These are phyloP conservation scores for Oscheius sp. DNA, from an alignment of 2,888 invertebrate genomes.

Conservation along the genomic window DNA sequence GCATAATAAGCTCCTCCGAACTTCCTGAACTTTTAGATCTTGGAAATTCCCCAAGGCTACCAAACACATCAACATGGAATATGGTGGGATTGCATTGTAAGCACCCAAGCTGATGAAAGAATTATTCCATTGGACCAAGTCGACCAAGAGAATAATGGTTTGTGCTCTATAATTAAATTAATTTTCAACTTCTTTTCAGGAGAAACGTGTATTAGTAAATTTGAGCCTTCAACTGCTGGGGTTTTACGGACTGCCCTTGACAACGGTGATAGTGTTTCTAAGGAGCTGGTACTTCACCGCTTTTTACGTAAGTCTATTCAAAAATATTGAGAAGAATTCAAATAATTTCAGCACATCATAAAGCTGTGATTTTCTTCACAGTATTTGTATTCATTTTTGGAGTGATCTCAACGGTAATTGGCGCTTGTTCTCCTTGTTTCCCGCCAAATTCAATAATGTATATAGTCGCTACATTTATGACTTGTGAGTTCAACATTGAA, in stretches of 20 bases:
- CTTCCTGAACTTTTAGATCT: slow-evolving; percentile 32
- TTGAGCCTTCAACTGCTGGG: slow-evolving; percentile 44
- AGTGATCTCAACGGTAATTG: slow-evolving; percentile 45
- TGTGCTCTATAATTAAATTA: neutral
- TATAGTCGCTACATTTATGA: slow-evolving; percentile 58
- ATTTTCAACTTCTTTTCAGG: slow-evolving; percentile 18
- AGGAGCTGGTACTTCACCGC: slow-evolving; percentile 48
- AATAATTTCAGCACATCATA: slow-evolving; percentile 55
- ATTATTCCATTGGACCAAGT: slow-evolving; percentile 43
- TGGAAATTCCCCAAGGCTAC: slow-evolving; percentile 45
- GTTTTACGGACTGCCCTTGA: slow-evolving; percentile 44
- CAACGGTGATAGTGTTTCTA: slow-evolving; percentile 37
- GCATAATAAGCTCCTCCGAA: neutral
- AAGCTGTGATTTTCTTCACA: slow-evolving; percentile 57
- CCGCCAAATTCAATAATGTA: slow-evolving; percentile 57
- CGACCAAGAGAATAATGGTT: slow-evolving; percentile 33
- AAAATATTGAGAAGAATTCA: no score
- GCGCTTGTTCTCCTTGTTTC: slow-evolving; percentile 57
- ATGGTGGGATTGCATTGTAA: slow-evolving; percentile 57
- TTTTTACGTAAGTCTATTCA: slow-evolving; percentile 52
- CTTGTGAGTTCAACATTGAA: slow-evolving; percentile 33
- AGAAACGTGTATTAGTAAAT: slow-evolving; percentile 49
- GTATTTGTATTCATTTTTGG: slow-evolving; percentile 59
- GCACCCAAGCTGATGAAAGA: slow-evolving; percentile 40
- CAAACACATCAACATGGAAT: slow-evolving; percentile 54